phyloP scores from a whole-genome alignment of 2,797 vertebrate species.

The Phylloscopus collybita region DNA sequence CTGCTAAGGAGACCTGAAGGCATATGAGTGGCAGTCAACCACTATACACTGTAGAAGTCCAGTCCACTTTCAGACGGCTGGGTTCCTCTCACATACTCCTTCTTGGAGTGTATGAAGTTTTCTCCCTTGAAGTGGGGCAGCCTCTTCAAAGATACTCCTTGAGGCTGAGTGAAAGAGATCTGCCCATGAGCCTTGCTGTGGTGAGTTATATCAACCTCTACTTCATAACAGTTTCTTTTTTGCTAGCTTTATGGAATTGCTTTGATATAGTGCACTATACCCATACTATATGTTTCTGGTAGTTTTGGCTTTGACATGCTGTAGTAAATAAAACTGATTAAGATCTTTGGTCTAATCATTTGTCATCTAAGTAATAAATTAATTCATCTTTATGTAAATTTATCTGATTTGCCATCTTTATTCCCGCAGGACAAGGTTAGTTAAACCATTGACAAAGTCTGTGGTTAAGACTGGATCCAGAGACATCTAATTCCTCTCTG shows the following conservation, averaged over 20 bases:
- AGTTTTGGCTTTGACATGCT: background rate
- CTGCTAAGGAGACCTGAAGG: background rate
- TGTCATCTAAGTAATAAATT: background rate
- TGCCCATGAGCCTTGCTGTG: background rate
- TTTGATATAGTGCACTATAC: background rate
- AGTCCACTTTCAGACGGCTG: background rate
- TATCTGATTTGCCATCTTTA: background rate
- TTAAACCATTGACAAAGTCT: background rate
- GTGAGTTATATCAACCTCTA: background rate
- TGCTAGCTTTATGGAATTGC: background rate
- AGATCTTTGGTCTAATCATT: background rate
- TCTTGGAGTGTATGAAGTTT: background rate
- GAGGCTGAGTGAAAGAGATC: too few relatives aligned
- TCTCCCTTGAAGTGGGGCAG: background rate
- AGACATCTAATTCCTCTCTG: background rate
- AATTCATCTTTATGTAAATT: background rate
- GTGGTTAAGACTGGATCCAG: background rate
- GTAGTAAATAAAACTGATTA: background rate
- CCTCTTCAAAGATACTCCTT: background rate
- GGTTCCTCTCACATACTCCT: background rate
- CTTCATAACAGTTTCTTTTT: background rate
- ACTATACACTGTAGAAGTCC: background rate
- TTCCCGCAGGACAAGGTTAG: rapidly evolving
- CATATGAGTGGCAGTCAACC: background rate
- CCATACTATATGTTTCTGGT: background rate